phyloP scores from a whole-genome alignment of 2,888 invertebrate species.

The Mythimna pallens region DNA sequence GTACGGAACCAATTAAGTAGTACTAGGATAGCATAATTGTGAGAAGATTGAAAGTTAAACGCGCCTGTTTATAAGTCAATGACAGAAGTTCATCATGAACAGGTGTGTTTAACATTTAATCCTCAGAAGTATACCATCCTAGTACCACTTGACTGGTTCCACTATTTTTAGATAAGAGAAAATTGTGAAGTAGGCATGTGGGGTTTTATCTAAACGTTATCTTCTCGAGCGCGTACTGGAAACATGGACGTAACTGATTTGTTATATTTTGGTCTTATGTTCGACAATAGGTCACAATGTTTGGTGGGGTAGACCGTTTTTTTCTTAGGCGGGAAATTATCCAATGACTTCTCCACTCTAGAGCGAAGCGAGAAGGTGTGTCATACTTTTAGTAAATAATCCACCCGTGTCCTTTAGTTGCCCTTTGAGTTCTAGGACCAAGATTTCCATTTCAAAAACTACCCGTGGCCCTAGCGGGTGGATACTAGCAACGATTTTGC shows the following conservation, averaged over 20 bases:
- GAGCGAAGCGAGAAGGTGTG: too few species aligned
- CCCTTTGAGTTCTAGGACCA: too few species aligned
- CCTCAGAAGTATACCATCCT: slow-evolving; percentile 38
- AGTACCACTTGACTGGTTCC: slow-evolving; percentile 36
- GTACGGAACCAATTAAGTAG: not conserved
- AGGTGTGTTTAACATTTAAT: not conserved
- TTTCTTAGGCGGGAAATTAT: too few species aligned
- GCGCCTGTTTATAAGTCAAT: not conserved
- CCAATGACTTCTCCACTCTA: too few species aligned
- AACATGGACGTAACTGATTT: slow-evolving; percentile 25
- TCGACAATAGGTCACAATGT: not conserved
- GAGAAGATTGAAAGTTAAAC: not conserved
- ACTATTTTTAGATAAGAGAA: slow-evolving; percentile 43
- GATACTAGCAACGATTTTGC: too few species aligned
- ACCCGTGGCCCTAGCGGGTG: too few species aligned
- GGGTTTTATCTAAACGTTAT: slow-evolving; percentile 37
- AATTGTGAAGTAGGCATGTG: slow-evolving; percentile 28
- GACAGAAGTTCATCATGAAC: not conserved
- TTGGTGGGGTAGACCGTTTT: too few species aligned
- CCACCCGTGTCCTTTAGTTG: too few species aligned
- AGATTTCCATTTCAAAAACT: too few species aligned
- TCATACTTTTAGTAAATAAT: too few species aligned
- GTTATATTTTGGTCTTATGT: slow-evolving; percentile 2
- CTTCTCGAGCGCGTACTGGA: slow-evolving; percentile 28
- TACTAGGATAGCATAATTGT: not conserved